These are phyloP conservation scores for Bombylius major DNA, from an alignment of 2,888 invertebrate genomes.

Conservation along the genomic window DNA sequence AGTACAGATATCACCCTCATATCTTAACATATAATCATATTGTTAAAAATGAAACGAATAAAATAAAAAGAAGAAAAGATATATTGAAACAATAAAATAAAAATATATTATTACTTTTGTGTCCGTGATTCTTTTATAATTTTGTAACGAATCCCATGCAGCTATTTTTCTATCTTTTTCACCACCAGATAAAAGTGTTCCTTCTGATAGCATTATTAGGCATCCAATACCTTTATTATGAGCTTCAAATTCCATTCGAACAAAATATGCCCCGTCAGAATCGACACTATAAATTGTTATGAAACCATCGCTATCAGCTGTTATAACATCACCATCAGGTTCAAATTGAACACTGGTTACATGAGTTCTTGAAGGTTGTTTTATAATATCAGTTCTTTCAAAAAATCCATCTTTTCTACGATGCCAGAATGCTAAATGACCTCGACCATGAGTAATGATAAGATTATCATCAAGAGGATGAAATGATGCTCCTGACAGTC, in stretches of 20 bases:
- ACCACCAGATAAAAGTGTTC: constrained; percentile 79
- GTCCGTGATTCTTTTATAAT: constrained; percentile 80
- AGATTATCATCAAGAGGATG: constrained; percentile 86
- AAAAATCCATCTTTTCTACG: constrained; percentile 82
- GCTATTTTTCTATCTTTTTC: constrained; percentile 82
- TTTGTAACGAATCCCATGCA: constrained; percentile 84
- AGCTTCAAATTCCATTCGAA: constrained; percentile 78
- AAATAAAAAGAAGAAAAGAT: not conserved
- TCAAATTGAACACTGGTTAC: constrained; percentile 82
- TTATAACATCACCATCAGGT: constrained; percentile 83
- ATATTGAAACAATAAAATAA: not conserved
- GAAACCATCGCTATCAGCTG: constrained; percentile 84
- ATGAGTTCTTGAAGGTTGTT: constrained; percentile 75
- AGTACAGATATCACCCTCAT: not conserved
- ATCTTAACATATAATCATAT: not conserved
- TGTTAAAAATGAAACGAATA: not conserved
- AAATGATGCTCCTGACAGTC: constrained; percentile 76
- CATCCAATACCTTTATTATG: constrained; percentile 81
- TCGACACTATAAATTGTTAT: constrained; percentile 84
- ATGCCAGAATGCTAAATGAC: constrained; percentile 88
- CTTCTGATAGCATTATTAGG: constrained; percentile 78
- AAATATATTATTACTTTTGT: constrained; percentile 51
- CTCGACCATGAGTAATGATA: constrained; percentile 81
- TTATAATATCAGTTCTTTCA: constrained; percentile 77
- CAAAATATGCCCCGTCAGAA: constrained; percentile 79